Conservation (phyloP, 2,113 vertebrate genomes). For the Myiopsitta monachus region DNA sequence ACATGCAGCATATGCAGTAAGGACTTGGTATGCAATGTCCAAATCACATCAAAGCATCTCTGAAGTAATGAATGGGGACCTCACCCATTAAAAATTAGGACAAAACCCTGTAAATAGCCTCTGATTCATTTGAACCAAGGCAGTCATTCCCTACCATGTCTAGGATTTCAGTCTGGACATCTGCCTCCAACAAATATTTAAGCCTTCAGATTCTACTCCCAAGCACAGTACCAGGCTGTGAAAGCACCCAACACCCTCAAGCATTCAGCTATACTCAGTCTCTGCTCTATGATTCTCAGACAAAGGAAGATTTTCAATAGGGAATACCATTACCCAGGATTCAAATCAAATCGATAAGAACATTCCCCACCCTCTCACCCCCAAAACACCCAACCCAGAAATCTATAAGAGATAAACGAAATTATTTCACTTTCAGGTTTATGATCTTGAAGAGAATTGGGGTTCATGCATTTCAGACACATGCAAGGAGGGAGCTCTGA, state of each 20-base stretch:
- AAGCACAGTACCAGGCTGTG: background rate
- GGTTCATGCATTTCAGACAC: background rate
- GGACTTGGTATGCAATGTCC: background rate
- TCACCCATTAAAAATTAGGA: background rate
- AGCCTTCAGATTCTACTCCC: background rate
- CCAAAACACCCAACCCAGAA: background rate
- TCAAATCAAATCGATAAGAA: background rate
- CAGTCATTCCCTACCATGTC: background rate
- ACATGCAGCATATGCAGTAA: background rate
- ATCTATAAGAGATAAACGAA: background rate
- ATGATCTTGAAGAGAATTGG: background rate
- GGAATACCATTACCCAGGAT: background rate
- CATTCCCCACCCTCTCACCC: background rate
- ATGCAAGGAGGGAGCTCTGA: background rate
- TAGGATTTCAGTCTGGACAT: background rate
- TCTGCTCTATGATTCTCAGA: background rate
- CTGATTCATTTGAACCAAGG: background rate
- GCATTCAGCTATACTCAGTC: background rate
- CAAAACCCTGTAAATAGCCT: background rate
- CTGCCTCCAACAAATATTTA: accelerated
- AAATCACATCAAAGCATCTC: background rate
- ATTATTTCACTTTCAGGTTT: background rate
- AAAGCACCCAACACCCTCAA: background rate
- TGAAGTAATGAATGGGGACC: background rate
- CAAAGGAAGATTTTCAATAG: background rate